Evolutionary conservation across 2,888 invertebrate genomes (phyloP), one percentile per base, ranked within the genome.

Genomic region (Tetranychus piercei): DNA sequence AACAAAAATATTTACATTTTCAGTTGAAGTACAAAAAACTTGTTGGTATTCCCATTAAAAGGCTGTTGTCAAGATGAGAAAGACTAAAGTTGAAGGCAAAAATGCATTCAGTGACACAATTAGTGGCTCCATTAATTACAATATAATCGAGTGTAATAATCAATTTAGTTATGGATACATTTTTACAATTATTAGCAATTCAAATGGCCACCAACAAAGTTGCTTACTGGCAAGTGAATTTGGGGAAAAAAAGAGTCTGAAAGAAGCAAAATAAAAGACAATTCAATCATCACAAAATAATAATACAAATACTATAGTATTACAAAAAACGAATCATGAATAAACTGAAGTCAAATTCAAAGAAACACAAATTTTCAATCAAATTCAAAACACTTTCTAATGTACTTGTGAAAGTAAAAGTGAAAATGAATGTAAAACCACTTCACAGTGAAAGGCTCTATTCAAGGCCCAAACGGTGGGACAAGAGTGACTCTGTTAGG

Each of bases 31-130:
- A 9, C 9, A 55, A 15, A 15, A 55, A 55, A 55, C 5, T 55
- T 55, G 55, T 55, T 55, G 55, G 55, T 55, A 55, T 55, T 55
- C 55, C 55, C 55, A 55, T 55, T 55, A 55, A 55, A 55, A 55
- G 34, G 34, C 34, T 34, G 34, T 34, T 34, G 34, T 34, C 3
- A 34, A 34, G 34, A 34, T 34, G 34, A 34, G 5, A 34, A 3
- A 34, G 34, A 34, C 34, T 34, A 34, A 34, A 34, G 34, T 34
- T 34, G 34, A 34, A 34, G 5, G 34, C 34, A 34, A 5, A 34
- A 34, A 34, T 34, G 34, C 34, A 55, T 55, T 55, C 15, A 55
- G 55, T 55, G 55, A 55, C 55, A 55, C 55, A 55, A 55, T 55
- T 55, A 55, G 55, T 55, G 55, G 15, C 11, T 55, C 15, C 9